A percentile compares a stretch with the other conserved stretches of the same genome.
Evolutionary conservation across 2,888 invertebrate genomes (phyloP).

Genomic region (Bibio marci): DNA sequence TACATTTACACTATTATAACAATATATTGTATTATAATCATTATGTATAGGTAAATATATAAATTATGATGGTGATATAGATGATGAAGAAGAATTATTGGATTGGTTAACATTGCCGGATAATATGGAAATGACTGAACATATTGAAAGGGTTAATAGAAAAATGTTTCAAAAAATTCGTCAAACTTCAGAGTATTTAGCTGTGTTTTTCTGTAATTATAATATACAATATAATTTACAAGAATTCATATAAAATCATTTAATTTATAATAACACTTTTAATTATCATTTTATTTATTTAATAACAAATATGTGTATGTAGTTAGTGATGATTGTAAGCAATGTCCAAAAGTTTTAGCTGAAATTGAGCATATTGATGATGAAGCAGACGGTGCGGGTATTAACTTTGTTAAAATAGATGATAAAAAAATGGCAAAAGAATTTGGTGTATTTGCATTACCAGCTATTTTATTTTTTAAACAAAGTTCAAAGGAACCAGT

Average conservation of each 20-base stretch:
- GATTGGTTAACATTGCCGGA: conserved; percentile 88
- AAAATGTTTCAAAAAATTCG: conserved; percentile 89
- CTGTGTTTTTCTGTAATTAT: conserved; percentile 82
- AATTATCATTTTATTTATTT: neutral
- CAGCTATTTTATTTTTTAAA: conserved; percentile 81
- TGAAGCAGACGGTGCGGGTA: conserved; percentile 76
- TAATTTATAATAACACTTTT: neutral
- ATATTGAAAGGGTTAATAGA: conserved; percentile 76
- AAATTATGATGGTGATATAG: conserved; percentile 84
- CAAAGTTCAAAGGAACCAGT: conserved; percentile 75
- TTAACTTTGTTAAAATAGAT: conserved; percentile 84
- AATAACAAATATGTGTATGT: no score
- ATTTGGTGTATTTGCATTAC: conserved; percentile 76
- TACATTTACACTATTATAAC: neutral
- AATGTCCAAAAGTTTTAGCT: conserved; percentile 70
- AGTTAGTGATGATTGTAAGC: conserved; percentile 92
- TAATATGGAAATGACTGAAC: conserved; percentile 86
- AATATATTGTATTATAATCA: neutral
- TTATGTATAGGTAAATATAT: conserved; percentile 50
- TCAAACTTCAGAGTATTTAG: conserved; percentile 75
- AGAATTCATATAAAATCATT: neutral
- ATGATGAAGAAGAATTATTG: conserved; percentile 69
- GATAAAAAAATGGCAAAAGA: conserved; percentile 75
- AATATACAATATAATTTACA: no score
- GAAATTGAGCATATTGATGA: conserved; percentile 90